Base-by-base conservation (phyloP, 2,888 invertebrate species). In the Sesamia inferens region DNA sequence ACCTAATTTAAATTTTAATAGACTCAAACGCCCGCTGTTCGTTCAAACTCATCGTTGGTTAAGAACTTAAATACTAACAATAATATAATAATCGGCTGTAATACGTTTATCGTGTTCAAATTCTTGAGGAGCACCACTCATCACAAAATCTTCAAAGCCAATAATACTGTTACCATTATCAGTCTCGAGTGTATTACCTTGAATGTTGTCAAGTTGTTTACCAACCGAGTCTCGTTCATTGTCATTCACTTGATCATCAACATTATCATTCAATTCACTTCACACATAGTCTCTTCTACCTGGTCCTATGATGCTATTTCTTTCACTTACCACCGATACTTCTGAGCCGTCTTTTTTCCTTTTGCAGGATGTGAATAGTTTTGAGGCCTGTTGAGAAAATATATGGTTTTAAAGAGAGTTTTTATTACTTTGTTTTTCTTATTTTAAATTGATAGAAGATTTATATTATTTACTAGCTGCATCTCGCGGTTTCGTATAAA, bases 281-380 rank as follows among this genome's bases (percentile, higher is more conserved):
- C 89, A 92, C 86, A 96, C 96, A 83, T 93, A 95, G 90, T 95
- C 96, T 82, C 95, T 92, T 78, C 94, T 89, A 6, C 95, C 94
- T 14, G 90, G 82, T 14, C 94, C 92, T 71, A 94, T 94, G 75
- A 95, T 92, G 88, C 93, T 94, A 84, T 95, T 95, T 78, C 94
- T 91, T 89, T 95, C 95, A 93, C 95, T 96, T 81, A 95, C 95
- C 42, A 95, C 96, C 5, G 93, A 94, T 57, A 94, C 91, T 89
- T 95, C 96, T 2, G 95, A 95, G 44, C 93, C 94, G 80, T 95
- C 90, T 55, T 88, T 94, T 93, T 93, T 95, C 85, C 94, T 92
- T 88, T 91, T 91, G 86, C 96, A 96, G 24, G 80, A 78, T 66
- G 86, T 87, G 91, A 94, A 95, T 79, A 96, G 79, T 86, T 90